A percentile compares a stretch with the other conserved stretches of the same genome.
phyloP scores from a whole-genome alignment of 2,113 vertebrate genomes.

The Irena cyanogastra region DNA sequence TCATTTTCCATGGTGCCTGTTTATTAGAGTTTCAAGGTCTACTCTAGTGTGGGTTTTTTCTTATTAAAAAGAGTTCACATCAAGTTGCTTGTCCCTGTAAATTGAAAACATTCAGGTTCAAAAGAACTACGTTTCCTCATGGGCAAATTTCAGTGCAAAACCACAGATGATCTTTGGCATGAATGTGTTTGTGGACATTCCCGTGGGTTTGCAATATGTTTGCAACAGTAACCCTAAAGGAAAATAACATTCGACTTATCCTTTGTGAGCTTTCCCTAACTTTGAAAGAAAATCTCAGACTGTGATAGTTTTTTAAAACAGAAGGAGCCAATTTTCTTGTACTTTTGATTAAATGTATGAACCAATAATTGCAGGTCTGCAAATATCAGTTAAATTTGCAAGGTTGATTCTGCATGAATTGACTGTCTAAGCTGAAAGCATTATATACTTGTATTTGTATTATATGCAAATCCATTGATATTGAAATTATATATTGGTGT shows the following conservation, averaged over 20 bases:
- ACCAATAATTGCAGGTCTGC: background rate
- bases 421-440: slow-evolving; percentile 24
- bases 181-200: slow-evolving; percentile 28
- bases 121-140: slow-evolving; percentile 42
- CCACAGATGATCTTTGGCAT: slow-evolving; percentile 49
- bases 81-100: slow-evolving; percentile 30
- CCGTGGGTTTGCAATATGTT: slow-evolving; percentile 50
- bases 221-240: slow-evolving; percentile 40
- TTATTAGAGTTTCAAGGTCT: slow-evolving; percentile 10
- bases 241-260: background rate
- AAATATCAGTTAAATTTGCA: slow-evolving; percentile 7
- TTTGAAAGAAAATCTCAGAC: slow-evolving; percentile 17
- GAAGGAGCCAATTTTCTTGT: background rate
- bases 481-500: background rate
- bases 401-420: slow-evolving; percentile 10
- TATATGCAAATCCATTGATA: slow-evolving; percentile 14
- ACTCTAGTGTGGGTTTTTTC: background rate
- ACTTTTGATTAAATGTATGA: slow-evolving; percentile 6
- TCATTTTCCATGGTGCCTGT: background rate
- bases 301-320: background rate
- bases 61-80: slow-evolving; percentile 2
- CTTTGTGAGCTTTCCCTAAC: background rate
- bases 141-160: slow-evolving; percentile 47
- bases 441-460: background rate
- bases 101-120: slow-evolving; percentile 45